Base-by-base conservation (phyloP, 2,113 vertebrate species). In the Rhinoderma darwinii region DNA sequence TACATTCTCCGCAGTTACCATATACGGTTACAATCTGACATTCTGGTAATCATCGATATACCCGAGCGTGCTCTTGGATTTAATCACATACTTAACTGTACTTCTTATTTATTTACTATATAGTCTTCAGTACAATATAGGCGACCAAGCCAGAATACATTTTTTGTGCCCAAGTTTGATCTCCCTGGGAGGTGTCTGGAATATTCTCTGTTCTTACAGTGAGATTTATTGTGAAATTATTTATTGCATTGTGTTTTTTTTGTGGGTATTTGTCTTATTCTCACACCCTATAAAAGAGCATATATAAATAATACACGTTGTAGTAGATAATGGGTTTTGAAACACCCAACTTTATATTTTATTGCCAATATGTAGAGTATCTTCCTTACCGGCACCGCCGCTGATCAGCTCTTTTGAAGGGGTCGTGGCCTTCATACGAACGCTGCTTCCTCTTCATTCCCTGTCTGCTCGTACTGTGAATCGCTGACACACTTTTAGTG, bases 21-120 rank as follows among this genome's bases (percentile, higher is more conserved):
- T 56, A 59, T 79, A 79, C 56, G 77, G 77, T 79, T 32, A 37
- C 51, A 59, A 12, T 37, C 51, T 1, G 20, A 59, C 9, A 4
- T 54, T 35, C n/a, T 59, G 77, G 54, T 56, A 59, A 59, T 37
- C 6, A 35, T 12, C 77, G 30, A 79, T 79, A 37, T 25, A 79
- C 76, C 47, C 76, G 12, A 79, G 27, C 32, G 76, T 79, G 47
- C 51, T 14, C 32, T 59, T 25, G n/a, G 51, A 39, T 56, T 56
- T 79, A 56, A 79, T 32, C 77, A 59, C 77, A 79, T 79, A 39
- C 50, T 37, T 56, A 79, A 39, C 51, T 79, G 43, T 51, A 30
- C 47, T 78, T 54, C 47, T 32, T 10, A 51, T 47, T 35, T 1
- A 27, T 51, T 77, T 27, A 39, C 50, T 35, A 54, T 51, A 59